Evolutionary conservation across 2,797 vertebrate species (phyloP).

Genomic region (Gymnothorax reevesii): DNA sequence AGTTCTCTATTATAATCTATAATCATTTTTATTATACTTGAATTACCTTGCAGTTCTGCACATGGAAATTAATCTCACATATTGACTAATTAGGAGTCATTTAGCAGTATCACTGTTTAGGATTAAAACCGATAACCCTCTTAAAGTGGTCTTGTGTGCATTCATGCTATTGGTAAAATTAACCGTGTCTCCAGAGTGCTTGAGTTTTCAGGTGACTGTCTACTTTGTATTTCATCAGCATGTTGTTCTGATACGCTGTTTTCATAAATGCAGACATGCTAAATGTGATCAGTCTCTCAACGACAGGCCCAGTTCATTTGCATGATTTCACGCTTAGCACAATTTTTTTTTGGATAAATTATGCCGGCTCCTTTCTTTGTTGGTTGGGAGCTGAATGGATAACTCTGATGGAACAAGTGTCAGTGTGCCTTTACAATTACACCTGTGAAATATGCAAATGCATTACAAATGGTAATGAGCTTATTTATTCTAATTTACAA

Average conservation of each 20-base stretch:
- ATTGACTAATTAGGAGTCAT: not conserved
- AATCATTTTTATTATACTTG: not conserved
- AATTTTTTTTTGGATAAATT: conserved; percentile 80
- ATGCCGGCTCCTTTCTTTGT: conserved; percentile 74
- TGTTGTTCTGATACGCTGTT: conserved; percentile 75
- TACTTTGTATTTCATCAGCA: conserved; percentile 73
- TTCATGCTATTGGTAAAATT: conserved; percentile 49
- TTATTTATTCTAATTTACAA: conserved; percentile 83
- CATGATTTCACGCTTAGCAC: conserved; percentile 82
- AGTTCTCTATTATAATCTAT: not conserved
- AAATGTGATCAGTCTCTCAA: conserved; percentile 68
- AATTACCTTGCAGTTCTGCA: not conserved
- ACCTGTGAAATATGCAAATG: conserved; percentile 81
- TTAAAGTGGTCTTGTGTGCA: not conserved
- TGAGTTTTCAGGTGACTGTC: conserved; percentile 78
- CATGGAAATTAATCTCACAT: not conserved
- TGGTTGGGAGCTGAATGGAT: conserved; percentile 73
- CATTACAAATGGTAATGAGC: conserved; percentile 73
- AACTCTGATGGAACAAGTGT: conserved; percentile 62
- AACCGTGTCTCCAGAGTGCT: conserved; percentile 67
- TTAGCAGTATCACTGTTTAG: not conserved
- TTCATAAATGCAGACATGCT: conserved; percentile 64
- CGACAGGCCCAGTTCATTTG: conserved; percentile 77
- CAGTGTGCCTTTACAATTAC: conserved; percentile 71
- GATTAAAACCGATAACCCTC: not conserved